Evolutionary conservation across 2,888 invertebrate species (phyloP), one percentile per base, ranked within the genome.

Genomic region (Acholoe squamosa): DNA sequence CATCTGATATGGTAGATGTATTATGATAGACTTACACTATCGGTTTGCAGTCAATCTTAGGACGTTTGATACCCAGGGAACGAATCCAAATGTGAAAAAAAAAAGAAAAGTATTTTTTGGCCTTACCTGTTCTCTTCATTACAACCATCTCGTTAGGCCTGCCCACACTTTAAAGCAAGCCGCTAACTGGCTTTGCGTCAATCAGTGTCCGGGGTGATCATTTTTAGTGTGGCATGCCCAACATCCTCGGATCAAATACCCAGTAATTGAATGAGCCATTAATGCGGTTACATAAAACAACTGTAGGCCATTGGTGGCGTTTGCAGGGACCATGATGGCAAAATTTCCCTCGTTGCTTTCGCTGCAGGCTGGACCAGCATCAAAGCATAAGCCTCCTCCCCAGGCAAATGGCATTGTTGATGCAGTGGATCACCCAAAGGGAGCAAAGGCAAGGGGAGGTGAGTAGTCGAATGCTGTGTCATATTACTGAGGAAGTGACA

Each of bases 241-340:
- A 71, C 71, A 71, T 28, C 71, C 31, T 71, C 28, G 28, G 71
- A 71, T 71, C 25, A 71, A 71, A 28, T 28, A 28, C 25, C 28
- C 71, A 25, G 31, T 71, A 71, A 71, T 71, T 71, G 71, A 71
- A 28, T 71, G 71, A 71, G 71, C 71, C 14, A 71, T 71, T 71
- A 71, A 71, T 28, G 71, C 14, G 71, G 28, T 71, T 28, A 28
- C 28, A 25, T 71, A 71, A 71, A 71, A 71, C 71, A 71, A 71
- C 61, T 61, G 61, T 19, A n/a, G 61, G 61, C 61, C n/a, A n/a
- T 43, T 43, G 43, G 3, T 14, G 14, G 61, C 61, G 3, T 61
- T n/a, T 61, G 61, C n/a, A 10, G 43, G 43, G 61, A 19, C n/a
- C 61, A 61, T 14, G n/a, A 61, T 61, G 61, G 61, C n/a, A 19